These are phyloP conservation scores for Drosophila kepulauana DNA, from an alignment of 1,140 invertebrate species.

Conservation along the genomic window DNA sequence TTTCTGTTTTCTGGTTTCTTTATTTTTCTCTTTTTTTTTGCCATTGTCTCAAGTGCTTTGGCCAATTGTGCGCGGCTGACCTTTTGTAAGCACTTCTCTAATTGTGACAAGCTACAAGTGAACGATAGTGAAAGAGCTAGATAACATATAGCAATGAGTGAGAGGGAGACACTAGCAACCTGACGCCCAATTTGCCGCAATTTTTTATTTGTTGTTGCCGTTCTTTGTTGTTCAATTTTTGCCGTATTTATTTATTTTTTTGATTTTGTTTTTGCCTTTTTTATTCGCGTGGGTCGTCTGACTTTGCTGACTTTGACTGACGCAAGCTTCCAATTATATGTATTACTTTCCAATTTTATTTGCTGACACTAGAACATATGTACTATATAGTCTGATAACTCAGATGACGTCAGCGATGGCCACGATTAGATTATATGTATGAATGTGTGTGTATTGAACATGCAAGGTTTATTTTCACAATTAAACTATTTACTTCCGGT, in stretches of 20 bases:
- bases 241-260: conserved; percentile 42
- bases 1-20: conserved; percentile 45
- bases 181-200: conserved; percentile 60
- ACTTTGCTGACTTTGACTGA: conserved; percentile 45
- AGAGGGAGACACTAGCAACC: conserved; percentile 29
- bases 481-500: conserved; percentile 40
- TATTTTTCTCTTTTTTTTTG: conserved; percentile 1
- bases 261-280: conserved; percentile 20
- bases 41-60: conserved; percentile 61
- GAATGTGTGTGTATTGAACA: neutral
- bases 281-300: conserved; percentile 48
- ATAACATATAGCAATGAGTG: neutral
- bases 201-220: conserved; percentile 44
- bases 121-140: neutral
- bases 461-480: conserved; percentile 14
- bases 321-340: conserved; percentile 64
- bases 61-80: conserved; percentile 68
- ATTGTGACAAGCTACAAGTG: conserved; percentile 61
- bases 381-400: conserved; percentile 11
- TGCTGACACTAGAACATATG: conserved; percentile 21
- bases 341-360: conserved; percentile 57
- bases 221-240: conserved; percentile 52
- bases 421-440: conserved; percentile 33
- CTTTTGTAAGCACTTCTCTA: conserved; percentile 77
- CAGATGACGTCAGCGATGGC: conserved; percentile 35